phyloP scores from a whole-genome alignment of 2,888 invertebrate genomes.

The Phalera bucephala region DNA sequence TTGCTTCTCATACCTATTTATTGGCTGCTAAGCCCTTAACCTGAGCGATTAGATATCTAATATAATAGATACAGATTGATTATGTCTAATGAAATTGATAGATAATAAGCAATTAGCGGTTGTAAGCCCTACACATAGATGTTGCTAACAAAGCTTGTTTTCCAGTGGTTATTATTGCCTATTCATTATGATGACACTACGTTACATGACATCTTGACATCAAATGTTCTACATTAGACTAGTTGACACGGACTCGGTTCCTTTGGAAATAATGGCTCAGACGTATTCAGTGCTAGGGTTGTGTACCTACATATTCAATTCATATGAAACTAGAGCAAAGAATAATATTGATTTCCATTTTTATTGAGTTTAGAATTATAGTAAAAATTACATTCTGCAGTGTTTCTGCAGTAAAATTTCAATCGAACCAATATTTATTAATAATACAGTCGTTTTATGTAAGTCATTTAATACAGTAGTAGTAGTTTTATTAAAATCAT shows the following conservation, averaged over 20 bases:
- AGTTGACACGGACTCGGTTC: slow-evolving; percentile 11
- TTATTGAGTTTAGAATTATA: too few species aligned
- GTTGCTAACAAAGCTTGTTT: background rate
- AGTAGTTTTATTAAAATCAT: too few species aligned
- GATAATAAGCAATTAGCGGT: slow-evolving; percentile 47
- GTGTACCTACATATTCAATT: background rate
- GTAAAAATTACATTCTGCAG: too few species aligned
- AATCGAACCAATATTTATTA: too few species aligned
- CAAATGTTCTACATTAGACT: slow-evolving; percentile 10
- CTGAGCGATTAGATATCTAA: slow-evolving; percentile 36
- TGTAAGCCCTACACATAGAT: slow-evolving; percentile 16
- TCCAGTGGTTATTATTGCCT: too few species aligned
- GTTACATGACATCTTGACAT: slow-evolving; percentile 9
- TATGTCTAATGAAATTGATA: slow-evolving; percentile 43
- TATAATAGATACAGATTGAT: slow-evolving; percentile 43
- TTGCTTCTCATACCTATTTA: too few species aligned
- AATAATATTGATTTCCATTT: too few species aligned
- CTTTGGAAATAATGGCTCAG: slow-evolving; percentile 11
- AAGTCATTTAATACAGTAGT: too few species aligned
- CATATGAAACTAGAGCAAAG: background rate
- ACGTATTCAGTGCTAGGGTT: background rate
- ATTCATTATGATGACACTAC: slow-evolving; percentile 9
- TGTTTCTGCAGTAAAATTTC: too few species aligned
- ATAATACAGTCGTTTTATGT: too few species aligned
- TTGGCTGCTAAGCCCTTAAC: slow-evolving; percentile 13